phyloP scores from a whole-genome alignment of 2,797 vertebrate genomes.

The Mallotus villosus region DNA sequence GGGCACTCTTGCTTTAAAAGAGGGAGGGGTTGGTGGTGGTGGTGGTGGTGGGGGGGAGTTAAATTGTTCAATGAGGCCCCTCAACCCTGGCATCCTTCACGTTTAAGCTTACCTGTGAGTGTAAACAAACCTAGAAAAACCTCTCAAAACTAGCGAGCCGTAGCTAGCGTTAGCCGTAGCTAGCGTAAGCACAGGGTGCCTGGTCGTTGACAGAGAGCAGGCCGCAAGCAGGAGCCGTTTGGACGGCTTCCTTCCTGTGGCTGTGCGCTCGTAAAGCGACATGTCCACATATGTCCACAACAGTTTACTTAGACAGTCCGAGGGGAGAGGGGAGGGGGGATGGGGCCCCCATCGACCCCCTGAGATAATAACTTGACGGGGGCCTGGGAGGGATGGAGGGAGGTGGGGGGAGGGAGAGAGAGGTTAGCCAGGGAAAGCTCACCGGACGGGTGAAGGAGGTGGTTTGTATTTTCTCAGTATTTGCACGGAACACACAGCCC shows the following conservation, averaged over 20 bases:
- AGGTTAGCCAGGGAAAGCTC: neutral
- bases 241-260: constrained; percentile 61
- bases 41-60: neutral
- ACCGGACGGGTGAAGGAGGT: neutral
- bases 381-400: constrained; percentile 14
- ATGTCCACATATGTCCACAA: constrained; percentile 48
- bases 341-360: constrained; percentile 39
- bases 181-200: too few species aligned
- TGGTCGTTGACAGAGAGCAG: constrained; percentile 1
- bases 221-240: constrained; percentile 42
- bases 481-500: neutral
- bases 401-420: constrained; percentile 9
- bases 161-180: neutral
- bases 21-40: neutral
- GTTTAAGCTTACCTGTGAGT: neutral
- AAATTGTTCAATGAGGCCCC: neutral
- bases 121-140: neutral
- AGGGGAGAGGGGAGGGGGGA: constrained; percentile 2
- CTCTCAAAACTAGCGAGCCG: neutral
- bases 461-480: neutral
- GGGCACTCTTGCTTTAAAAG: neutral
- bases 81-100: neutral
- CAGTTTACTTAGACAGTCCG: constrained; percentile 54
- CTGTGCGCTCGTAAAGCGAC: constrained; percentile 43
- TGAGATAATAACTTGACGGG: constrained; percentile 49